phyloP scores from a whole-genome alignment of 2,113 vertebrate genomes.

The Paraplagusia blochii region DNA sequence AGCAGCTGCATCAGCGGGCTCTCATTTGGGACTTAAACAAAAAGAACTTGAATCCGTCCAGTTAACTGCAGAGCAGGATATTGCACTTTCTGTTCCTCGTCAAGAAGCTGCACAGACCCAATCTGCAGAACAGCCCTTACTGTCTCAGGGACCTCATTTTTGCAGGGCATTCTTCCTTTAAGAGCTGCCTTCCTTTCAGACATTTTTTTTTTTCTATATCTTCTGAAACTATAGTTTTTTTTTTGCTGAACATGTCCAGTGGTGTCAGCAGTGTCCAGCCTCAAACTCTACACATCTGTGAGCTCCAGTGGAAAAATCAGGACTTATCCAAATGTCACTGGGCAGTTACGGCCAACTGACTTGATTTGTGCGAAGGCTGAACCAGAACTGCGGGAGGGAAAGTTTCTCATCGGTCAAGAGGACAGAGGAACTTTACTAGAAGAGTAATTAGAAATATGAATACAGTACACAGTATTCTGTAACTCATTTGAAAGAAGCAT shows the following conservation, averaged over 20 bases:
- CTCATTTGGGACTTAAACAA: constrained; percentile 28
- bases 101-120: constrained; percentile 31
- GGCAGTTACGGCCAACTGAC: constrained; percentile 34
- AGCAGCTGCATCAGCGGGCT: constrained; percentile 43
- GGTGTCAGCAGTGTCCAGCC: constrained; percentile 22
- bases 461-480: background rate
- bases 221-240: constrained; percentile 32
- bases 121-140: constrained; percentile 18
- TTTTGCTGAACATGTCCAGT: constrained; percentile 34
- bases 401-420: constrained; percentile 15
- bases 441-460: background rate
- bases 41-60: constrained; percentile 27
- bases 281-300: constrained; percentile 23
- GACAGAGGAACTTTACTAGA: constrained; percentile 22
- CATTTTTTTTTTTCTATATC: constrained; percentile 1
- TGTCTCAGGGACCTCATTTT: constrained; percentile 23
- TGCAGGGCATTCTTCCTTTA: constrained; percentile 31
- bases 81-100: constrained; percentile 31
- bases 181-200: constrained; percentile 29
- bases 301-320: constrained; percentile 20
- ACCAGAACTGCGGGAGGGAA: constrained; percentile 15
- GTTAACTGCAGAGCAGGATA: constrained; percentile 33
- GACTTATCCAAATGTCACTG: constrained; percentile 32
- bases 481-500: too few species aligned
- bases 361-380: constrained; percentile 48